Evolutionary conservation across 2,113 vertebrate species (phyloP), one percentile per base, ranked within the genome.

Genomic region (Bathybates hornii): DNA sequence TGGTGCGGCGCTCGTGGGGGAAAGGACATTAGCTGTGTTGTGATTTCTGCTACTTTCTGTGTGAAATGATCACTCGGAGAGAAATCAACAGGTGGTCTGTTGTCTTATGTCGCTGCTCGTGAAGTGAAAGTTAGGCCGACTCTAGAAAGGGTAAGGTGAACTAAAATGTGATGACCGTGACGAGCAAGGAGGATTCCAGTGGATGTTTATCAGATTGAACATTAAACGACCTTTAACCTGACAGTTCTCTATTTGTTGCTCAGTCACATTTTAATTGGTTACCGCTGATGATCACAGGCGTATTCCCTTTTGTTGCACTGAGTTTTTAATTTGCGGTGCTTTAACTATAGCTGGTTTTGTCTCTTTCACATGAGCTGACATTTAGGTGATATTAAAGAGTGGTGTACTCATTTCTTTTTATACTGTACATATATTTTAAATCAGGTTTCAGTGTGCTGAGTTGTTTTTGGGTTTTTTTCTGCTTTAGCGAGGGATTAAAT

Each of bases 381-480:
- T 50, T 78, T 50, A 50, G 71, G 24, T 50, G 71, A 78, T 50
- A 32, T 78, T 32, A 52, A 78, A 78, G 16, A 32, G 27, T 50
- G 43, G 73, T 78, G 16, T 52, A 50, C 73, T 50, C 73, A 78
- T 50, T 52, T 32, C 45, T 29, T 78, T 78, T 50, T 50, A 78
- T 50, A 78, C 73, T 36, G 34, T 57, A 54, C 90, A 54, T 83
- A 80, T 89, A 90, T 86, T 89, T 90, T 50, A 91, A 87, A 91
- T 95, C 93, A 93, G 88, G 94, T 94, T 89, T 91, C 84, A 90
- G 79, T 87, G 86, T 93, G 89, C 81, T 81, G 92, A 87, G 68
- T 24, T 24, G 29, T 29, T 29, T 84, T 24, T 68, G 24, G 3
- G n/a, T 93, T 36, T 80, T 86, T 78, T 88, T 93, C 41, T 87